Conservation (phyloP, 2,888 invertebrate species). For the Synanthedon andrenaeformis region DNA sequence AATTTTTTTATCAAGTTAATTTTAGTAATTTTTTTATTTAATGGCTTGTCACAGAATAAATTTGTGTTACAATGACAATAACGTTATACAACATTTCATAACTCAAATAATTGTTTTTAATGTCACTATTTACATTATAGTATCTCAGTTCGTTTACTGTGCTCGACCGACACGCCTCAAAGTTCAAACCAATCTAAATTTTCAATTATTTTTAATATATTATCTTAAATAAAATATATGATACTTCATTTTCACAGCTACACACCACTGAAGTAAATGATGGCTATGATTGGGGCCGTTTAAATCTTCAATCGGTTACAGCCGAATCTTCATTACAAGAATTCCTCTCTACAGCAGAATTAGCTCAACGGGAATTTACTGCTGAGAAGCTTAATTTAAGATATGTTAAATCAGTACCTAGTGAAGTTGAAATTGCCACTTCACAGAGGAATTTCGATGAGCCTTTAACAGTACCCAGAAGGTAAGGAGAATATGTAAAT, state of each 20-base stretch:
- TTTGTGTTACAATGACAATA: no score
- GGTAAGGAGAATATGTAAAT: slow-evolving; percentile 42
- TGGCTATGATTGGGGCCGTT: slow-evolving; percentile 90
- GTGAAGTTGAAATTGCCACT: slow-evolving; percentile 42
- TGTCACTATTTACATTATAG: no score
- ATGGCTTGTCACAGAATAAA: no score
- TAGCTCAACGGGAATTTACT: slow-evolving; percentile 94
- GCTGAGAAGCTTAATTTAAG: slow-evolving; percentile 89
- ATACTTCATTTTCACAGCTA: slow-evolving; percentile 53
- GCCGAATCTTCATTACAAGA: slow-evolving; percentile 97
- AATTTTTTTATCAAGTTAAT: no score
- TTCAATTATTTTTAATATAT: no score
- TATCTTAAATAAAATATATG: no score
- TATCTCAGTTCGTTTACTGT: no score
- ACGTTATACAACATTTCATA: no score
- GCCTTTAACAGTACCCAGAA: slow-evolving; percentile 77
- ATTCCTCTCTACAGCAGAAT: slow-evolving; percentile 93
- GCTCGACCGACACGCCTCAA: no score
- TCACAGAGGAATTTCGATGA: slow-evolving; percentile 60
- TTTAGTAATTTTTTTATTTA: no score
- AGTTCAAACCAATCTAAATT: no score
- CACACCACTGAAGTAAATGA: slow-evolving; percentile 91
- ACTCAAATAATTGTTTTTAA: no score
- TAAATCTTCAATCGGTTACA: slow-evolving; percentile 92
- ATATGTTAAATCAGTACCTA: slow-evolving; percentile 50